Percentiles rank a stretch among this genome's conserved stretches.
phyloP scores from a whole-genome alignment of 2,888 invertebrate genomes.

The Lobophora halterata region DNA sequence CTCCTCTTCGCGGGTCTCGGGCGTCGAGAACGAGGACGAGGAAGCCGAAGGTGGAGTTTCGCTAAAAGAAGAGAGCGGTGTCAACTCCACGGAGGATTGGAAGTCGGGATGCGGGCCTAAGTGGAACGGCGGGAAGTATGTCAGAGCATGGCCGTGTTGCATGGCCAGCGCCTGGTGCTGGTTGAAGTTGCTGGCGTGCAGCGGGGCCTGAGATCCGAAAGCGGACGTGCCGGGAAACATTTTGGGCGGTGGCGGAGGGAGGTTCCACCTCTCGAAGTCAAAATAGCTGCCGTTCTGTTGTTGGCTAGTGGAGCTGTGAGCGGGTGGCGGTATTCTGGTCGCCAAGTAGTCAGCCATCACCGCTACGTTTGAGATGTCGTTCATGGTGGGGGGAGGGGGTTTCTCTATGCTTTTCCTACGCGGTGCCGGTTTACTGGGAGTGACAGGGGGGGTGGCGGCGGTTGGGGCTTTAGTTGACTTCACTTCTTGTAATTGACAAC shows the following conservation, averaged over 20 bases:
- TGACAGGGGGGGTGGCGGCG: constrained; percentile 44
- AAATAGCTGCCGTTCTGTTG: constrained; percentile 87
- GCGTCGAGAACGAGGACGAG: constrained; percentile 78
- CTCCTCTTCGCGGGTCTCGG: constrained; percentile 83
- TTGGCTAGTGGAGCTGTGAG: constrained; percentile 83
- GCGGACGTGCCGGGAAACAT: constrained; percentile 83
- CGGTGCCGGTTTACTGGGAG: constrained; percentile 51
- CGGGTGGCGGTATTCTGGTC: constrained; percentile 86
- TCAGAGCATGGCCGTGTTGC: constrained; percentile 85
- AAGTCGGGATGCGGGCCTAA: constrained; percentile 85
- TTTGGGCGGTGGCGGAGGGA: constrained; percentile 85
- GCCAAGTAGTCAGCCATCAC: constrained; percentile 79
- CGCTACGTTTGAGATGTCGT: constrained; percentile 77
- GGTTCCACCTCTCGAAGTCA: constrained; percentile 91
- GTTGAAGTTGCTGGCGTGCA: constrained; percentile 80
- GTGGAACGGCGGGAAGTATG: constrained; percentile 89
- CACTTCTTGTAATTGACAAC: constrained; percentile 81
- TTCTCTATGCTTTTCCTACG: constrained; percentile 83
- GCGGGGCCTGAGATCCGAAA: constrained; percentile 79
- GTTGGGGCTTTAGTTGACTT: constrained; percentile 71
- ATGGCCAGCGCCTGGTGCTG: constrained; percentile 85
- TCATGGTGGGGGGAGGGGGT: constrained; percentile 63
- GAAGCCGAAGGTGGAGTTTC: constrained; percentile 81
- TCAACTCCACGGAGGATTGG: constrained; percentile 84
- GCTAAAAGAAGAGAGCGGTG: constrained; percentile 80